Evolutionary conservation across 2,888 invertebrate species (phyloP), one percentile per base, ranked within the genome.

Genomic region (Eupithecia centaureata): DNA sequence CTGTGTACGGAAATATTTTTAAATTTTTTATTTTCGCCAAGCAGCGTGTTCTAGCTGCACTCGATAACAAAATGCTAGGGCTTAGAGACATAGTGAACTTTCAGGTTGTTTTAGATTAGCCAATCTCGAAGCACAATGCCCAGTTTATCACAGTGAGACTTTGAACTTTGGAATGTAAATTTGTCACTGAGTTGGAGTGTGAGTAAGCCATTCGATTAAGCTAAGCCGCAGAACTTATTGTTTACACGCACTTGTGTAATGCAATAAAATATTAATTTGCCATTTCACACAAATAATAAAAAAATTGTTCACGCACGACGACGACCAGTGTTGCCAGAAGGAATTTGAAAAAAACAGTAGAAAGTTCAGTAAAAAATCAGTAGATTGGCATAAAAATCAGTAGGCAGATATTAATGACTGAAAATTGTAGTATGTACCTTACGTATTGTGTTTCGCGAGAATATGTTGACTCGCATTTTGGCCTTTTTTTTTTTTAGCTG

Each of bases 41-140:
- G 74, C 96, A 96, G 61, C 89, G 92, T 68, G 94, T 88, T 35
- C 94, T 92, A 75, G 95, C 95, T 67, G 92, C 90, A 65, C 85
- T 87, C 30, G 93, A 93, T 27, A 96, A 81, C 35, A 96, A 81
- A 30, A 79, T 69, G 80, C 87, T 81, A n/a, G 91, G 88, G 28
- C 85, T 77, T 18, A 91, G 72, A 62, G 83, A 79, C 91, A 90
- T 63, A 18, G 30, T 18, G 7, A 56, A 8, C 5, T 56, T 15
- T 30, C 8, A 30, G n/a, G 56, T 56, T n/a, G 10, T 15, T 30
- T 12, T 38, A 38, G n/a, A n/a, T n/a, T n/a, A 18, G 3, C 8
- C 8, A 42, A 47, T 22, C 22, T 18, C 27, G 25, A 52, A 25
- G 27, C 52, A 27, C 13, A 27, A 27, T 5, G 12, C 25, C 15